Base-by-base conservation (phyloP, 2,113 vertebrate species). In the Lethenteron camtschaticum region DNA sequence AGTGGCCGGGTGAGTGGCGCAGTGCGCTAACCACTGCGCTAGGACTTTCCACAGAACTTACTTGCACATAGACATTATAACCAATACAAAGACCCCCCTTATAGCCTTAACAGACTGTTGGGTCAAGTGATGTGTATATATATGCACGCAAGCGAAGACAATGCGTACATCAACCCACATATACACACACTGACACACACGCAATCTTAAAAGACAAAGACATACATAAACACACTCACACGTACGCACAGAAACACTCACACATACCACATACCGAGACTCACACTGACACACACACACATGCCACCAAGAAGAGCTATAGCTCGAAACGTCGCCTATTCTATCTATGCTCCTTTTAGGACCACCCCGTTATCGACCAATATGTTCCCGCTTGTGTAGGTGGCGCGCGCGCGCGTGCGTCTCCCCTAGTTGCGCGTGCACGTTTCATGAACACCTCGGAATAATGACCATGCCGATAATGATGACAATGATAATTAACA, bases 171-270 rank as follows among this genome's bases (percentile, higher is more conserved):
- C 9, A n/a, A 66, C 63, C 9, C 63, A 66, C 63, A 66, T 10
- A 66, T 10, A 66, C 63, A 66, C 63, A 66, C 63, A 11, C 63
- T 9, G 9, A 66, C 63, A 11, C 63, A 66, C 63, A 41, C 41
- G 41, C 41, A 41, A 41, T 41, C 41, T 41, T 41, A 41, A 41
- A 41, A 66, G n/a, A 66, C 9, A 66, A n/a, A 66, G 9, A 66
- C 63, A 66, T 24, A 66, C 63, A 66, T 24, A 66, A n/a, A 66
- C 63, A 66, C 63, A 66, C 63, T 11, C 63, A 66, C 63, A 66
- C 63, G 24, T 24, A 11, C 63, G 24, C 63, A 66, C 63, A 66
- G 9, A 66, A n/a, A 66, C 63, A 66, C 63, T 16, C 63, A 66
- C 10, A 66, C 63, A 66, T 24, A 66, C 63, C n/a, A 63, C 13